Conservation (phyloP, 2,797 vertebrate species). For the Margarornis squamiger region DNA sequence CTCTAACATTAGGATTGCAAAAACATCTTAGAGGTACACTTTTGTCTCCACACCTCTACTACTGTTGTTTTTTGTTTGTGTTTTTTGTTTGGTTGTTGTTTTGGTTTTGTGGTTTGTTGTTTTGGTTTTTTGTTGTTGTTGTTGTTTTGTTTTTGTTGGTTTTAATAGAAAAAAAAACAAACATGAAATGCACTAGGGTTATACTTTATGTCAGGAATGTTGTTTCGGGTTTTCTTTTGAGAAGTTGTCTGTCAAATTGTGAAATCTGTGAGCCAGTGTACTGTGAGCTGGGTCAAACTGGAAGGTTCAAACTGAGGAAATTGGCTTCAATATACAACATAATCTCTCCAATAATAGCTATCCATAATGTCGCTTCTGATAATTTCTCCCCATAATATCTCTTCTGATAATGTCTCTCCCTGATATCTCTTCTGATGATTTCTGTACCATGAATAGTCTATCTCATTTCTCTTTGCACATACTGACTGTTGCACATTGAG, state of each 20-base stretch:
- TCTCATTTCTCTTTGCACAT: not conserved
- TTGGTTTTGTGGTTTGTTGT: no score
- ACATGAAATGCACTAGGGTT: no score
- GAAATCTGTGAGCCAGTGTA: not conserved
- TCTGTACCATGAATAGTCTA: not conserved
- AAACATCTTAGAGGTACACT: not conserved
- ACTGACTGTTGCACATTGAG: not conserved
- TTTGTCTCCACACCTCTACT: rapidly evolving
- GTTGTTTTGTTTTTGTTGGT: not conserved
- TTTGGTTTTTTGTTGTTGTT: no score
- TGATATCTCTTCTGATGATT: not conserved
- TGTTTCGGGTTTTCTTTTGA: not conserved
- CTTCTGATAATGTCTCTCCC: not conserved
- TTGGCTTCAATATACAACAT: not conserved
- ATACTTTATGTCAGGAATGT: not conserved
- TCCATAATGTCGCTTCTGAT: not conserved
- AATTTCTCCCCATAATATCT: not conserved
- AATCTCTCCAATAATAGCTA: not conserved
- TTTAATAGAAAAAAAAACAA: not conserved
- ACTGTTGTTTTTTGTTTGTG: not conserved
- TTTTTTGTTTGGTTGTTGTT: no score
- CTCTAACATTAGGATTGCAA: not conserved
- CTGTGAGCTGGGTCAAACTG: not conserved
- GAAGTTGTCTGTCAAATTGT: not conserved
- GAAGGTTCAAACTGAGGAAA: not conserved